Percentiles rank a stretch among this genome's conserved stretches.
These are phyloP conservation scores for Sclerodermus sp. DNA, from an alignment of 2,888 invertebrate species.

Conservation along the genomic window DNA sequence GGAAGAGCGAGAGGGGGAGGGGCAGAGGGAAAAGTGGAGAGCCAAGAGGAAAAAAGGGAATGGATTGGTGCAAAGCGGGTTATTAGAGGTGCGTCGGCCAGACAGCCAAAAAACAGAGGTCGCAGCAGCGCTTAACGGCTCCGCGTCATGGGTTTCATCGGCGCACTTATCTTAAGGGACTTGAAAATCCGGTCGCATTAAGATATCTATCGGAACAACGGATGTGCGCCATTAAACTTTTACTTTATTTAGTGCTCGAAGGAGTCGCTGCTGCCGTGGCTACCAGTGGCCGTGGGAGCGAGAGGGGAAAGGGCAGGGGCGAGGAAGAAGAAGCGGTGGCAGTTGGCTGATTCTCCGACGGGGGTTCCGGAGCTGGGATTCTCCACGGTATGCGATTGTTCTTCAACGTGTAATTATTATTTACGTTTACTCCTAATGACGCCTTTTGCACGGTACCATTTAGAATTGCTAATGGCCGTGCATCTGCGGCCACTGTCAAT, in stretches of 20 bases:
- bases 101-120: constrained; percentile 21
- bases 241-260: constrained; percentile 51
- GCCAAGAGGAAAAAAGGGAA: not conserved
- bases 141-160: constrained; percentile 32
- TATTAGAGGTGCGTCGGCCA: not conserved
- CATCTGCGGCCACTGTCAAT: constrained; percentile 31
- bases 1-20: constrained; percentile 6
- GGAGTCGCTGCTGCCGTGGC: constrained; percentile 20
- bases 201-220: constrained; percentile 57
- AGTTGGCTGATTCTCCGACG: not conserved
- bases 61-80: not conserved
- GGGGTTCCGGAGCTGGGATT: constrained; percentile 8
- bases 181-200: constrained; percentile 58
- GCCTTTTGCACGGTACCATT: constrained; percentile 25
- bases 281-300: constrained; percentile 4
- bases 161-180: constrained; percentile 48
- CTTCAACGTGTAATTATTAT: constrained; percentile 43
- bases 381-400: constrained; percentile 31
- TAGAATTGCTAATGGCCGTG: constrained; percentile 44
- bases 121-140: constrained; percentile 33
- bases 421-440: constrained; percentile 40
- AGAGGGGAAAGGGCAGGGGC: constrained; percentile 1
- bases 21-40: not conserved
- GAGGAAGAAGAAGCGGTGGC: not conserved
- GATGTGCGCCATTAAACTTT: constrained; percentile 56